These are phyloP conservation scores for Hofmannophila pseudospretella DNA, from an alignment of 2,888 invertebrate species.

Conservation along the genomic window DNA sequence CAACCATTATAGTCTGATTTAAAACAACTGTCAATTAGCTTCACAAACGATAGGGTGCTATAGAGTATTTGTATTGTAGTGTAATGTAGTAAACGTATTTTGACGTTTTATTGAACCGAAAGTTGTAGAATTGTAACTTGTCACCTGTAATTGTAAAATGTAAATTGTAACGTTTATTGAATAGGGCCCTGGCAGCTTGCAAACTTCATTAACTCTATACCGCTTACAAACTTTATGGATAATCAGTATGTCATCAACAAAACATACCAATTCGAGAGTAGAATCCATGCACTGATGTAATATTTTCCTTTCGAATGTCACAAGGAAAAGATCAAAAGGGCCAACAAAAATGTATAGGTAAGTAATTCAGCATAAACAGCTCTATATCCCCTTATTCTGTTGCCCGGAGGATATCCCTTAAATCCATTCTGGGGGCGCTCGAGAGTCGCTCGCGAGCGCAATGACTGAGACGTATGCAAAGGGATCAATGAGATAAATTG, in stretches of 20 bases:
- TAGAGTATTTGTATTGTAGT: conserved; percentile 28
- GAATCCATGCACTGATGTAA: conserved; percentile 24
- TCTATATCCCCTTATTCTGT: conserved; percentile 41
- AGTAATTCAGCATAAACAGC: conserved; percentile 45
- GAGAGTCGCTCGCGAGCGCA: conserved; percentile 30
- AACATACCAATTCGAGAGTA: neutral
- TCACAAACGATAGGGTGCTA: too few relatives aligned
- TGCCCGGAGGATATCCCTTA: conserved; percentile 40
- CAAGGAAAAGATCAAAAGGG: conserved; percentile 31
- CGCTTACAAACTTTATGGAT: too few relatives aligned
- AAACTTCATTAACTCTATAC: conserved; percentile 37
- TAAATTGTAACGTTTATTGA: too few relatives aligned
- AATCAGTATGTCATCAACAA: too few relatives aligned
- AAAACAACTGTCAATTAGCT: conserved; percentile 33
- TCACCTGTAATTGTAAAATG: too few relatives aligned
- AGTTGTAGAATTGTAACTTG: too few relatives aligned
- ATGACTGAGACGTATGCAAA: conserved; percentile 70
- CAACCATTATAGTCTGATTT: neutral
- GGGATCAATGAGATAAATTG: conserved; percentile 72
- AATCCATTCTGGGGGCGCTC: conserved; percentile 44
- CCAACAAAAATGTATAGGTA: conserved; percentile 42
- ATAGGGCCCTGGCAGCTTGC: conserved; percentile 28
- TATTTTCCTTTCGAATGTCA: conserved; percentile 13
- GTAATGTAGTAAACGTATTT: conserved; percentile 31
- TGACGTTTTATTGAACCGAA: conserved; percentile 37